Percentiles rank a stretch among this genome's conserved stretches.
Evolutionary conservation across 2,113 vertebrate species (phyloP).

Genomic region (Alces alces): DNA sequence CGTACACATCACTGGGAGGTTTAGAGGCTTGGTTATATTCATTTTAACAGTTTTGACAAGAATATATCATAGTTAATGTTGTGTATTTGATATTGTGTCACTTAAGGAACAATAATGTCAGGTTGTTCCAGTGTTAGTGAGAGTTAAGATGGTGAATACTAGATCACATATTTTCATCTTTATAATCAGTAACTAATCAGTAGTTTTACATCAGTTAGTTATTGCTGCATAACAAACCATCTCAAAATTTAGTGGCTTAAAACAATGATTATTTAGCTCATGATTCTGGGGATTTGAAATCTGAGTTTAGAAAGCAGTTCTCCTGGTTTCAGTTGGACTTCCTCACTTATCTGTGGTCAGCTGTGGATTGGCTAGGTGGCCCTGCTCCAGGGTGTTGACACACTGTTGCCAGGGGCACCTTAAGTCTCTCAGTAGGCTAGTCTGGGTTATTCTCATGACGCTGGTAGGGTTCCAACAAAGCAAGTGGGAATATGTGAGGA

Average conservation of each 20-base stretch:
- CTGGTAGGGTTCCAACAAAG: neutral
- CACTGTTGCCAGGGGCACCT: neutral
- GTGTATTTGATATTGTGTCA: neutral
- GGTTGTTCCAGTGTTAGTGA: neutral
- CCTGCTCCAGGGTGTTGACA: neutral
- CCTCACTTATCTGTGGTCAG: neutral
- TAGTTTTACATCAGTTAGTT: neutral
- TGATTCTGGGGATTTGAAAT: neutral
- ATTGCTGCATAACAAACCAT: neutral
- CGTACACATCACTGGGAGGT: neutral
- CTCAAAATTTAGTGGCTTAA: neutral
- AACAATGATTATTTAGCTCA: neutral
- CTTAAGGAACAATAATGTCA: neutral
- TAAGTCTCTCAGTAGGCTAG: neutral
- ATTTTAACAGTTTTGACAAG: neutral
- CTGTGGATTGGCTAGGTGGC: neutral
- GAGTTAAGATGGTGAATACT: neutral
- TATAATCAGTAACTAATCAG: neutral
- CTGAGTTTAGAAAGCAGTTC: neutral
- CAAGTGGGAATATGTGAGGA: neutral
- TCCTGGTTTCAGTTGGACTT: neutral
- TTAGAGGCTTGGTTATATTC: neutral
- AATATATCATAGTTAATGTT: neutral
- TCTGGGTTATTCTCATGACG: neutral
- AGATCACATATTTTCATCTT: neutral